These are phyloP conservation scores for Morpho helenor DNA, from an alignment of 2,888 invertebrate genomes.

Conservation along the genomic window DNA sequence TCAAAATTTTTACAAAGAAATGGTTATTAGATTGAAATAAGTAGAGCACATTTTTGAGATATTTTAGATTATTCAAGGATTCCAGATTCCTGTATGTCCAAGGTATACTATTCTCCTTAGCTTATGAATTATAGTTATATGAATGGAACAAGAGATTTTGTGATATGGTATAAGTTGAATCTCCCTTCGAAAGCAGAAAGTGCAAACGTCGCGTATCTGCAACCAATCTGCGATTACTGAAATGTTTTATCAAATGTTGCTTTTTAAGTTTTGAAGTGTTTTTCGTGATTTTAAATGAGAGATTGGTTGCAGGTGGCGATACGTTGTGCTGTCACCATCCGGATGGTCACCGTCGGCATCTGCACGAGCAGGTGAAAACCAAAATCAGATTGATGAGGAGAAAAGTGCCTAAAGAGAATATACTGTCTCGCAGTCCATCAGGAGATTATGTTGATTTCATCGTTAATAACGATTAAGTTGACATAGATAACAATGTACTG, in stretches of 20 bases:
- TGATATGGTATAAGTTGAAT: too few relatives aligned
- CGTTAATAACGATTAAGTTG: constrained; percentile 60
- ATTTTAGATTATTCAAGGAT: too few relatives aligned
- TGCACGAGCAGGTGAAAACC: constrained; percentile 52
- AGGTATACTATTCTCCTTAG: too few relatives aligned
- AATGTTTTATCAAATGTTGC: neutral
- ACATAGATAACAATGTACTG: too few relatives aligned
- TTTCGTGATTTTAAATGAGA: constrained; percentile 35
- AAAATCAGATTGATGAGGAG: constrained; percentile 50
- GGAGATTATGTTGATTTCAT: constrained; percentile 67
- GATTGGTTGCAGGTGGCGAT: constrained; percentile 74
- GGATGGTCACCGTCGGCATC: constrained; percentile 55
- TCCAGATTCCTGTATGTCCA: too few relatives aligned
- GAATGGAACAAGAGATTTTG: too few relatives aligned
- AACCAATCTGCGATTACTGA: constrained; percentile 20
- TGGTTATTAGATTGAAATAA: too few relatives aligned
- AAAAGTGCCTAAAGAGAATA: constrained; percentile 57
- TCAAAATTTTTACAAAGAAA: too few relatives aligned
- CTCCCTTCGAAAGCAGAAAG: too few relatives aligned
- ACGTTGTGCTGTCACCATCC: constrained; percentile 47
- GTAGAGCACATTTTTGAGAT: too few relatives aligned
- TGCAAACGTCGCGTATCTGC: constrained; percentile 9
- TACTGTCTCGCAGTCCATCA: constrained; percentile 43
- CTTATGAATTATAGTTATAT: too few relatives aligned
- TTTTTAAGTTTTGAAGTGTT: constrained; percentile 3